Evolutionary conservation across 1,140 invertebrate species (phyloP).

Genomic region (Pogonognathellus flavescens): DNA sequence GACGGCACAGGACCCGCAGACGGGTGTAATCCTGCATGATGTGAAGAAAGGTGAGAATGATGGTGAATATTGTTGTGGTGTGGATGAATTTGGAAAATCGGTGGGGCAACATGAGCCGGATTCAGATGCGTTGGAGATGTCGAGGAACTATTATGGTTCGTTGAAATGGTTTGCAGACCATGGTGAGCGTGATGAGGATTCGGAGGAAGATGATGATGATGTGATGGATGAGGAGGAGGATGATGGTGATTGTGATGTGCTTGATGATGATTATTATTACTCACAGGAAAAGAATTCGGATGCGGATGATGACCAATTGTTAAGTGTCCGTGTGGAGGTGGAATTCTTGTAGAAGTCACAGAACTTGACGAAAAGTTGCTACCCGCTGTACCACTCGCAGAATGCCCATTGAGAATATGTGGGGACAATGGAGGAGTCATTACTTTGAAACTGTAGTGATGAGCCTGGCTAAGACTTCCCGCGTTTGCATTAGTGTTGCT

Average conservation of each 20-base stretch:
- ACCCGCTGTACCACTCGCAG: background rate
- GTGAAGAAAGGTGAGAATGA: background rate
- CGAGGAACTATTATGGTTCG: constrained; percentile 45
- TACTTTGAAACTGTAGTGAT: constrained; percentile 64
- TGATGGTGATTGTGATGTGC: constrained; percentile 19
- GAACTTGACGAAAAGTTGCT: constrained; percentile 20
- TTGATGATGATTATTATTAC: background rate
- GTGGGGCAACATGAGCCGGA: constrained; percentile 20
- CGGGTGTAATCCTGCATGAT: background rate
- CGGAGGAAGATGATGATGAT: constrained; percentile 49
- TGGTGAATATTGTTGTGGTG: constrained; percentile 48
- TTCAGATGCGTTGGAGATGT: background rate
- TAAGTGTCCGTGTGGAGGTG: constrained; percentile 52
- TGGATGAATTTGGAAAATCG: constrained; percentile 40
- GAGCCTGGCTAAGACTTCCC: background rate
- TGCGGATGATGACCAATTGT: constrained; percentile 50
- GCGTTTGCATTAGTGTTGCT: background rate
- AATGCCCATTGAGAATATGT: constrained; percentile 49
- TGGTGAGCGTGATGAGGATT: constrained; percentile 55
- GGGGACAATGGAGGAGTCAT: constrained; percentile 66
- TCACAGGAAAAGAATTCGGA: background rate
- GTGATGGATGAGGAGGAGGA: background rate
- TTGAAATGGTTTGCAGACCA: background rate
- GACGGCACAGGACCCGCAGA: background rate
- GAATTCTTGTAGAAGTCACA: constrained; percentile 11